Evolutionary conservation across 2,888 invertebrate genomes (phyloP).

Genomic region (Mechanitis messenoides): DNA sequence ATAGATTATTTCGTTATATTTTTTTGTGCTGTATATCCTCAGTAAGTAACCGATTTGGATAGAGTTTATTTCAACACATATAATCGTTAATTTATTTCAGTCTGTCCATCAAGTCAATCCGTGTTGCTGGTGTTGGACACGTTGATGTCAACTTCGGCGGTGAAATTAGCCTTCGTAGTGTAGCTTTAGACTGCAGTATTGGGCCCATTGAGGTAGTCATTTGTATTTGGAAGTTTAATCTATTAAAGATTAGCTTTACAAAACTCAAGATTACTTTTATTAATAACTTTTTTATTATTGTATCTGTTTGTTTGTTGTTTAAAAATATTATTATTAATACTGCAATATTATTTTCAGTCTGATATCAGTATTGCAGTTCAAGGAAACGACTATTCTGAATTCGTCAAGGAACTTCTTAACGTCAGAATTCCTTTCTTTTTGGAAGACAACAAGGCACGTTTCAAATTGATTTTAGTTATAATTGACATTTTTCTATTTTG

Average conservation of each 20-base stretch:
- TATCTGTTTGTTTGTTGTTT: no score
- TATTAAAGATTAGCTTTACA: no score
- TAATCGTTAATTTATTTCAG: background rate
- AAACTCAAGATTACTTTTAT: no score
- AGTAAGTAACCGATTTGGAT: background rate
- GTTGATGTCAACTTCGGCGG: background rate
- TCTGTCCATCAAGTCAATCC: background rate
- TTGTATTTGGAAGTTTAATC: no score
- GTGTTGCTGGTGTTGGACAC: background rate
- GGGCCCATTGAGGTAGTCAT: background rate
- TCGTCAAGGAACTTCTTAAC: slow-evolving; percentile 14
- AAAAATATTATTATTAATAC: no score
- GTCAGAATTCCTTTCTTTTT: slow-evolving; percentile 14
- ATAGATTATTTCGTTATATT: background rate
- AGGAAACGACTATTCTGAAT: slow-evolving; percentile 13
- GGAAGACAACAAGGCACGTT: slow-evolving; percentile 18
- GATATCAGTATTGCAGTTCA: slow-evolving; percentile 4
- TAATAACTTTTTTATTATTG: no score
- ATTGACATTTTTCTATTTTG: no score
- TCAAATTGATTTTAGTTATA: background rate
- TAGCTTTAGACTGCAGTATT: background rate
- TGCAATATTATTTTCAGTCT: slow-evolving; percentile 16
- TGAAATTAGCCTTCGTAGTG: background rate
- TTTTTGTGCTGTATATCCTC: background rate
- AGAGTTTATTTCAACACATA: background rate